Evolutionary conservation across 2,113 vertebrate species (phyloP).

Genomic region (Platysternon megacephalum): DNA sequence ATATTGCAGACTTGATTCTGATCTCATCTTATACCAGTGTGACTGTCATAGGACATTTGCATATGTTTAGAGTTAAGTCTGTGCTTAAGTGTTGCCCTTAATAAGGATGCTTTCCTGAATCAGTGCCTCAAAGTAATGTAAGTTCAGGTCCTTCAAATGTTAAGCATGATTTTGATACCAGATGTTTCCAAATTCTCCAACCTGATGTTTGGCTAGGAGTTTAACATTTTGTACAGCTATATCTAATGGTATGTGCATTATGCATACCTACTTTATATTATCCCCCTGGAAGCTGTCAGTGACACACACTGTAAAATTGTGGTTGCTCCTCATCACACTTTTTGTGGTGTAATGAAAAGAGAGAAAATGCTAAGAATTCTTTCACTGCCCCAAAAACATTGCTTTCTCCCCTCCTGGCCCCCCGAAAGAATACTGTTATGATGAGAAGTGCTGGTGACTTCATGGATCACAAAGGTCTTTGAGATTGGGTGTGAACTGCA

Average conservation of each 20-base stretch:
- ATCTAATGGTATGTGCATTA: slow-evolving; percentile 61
- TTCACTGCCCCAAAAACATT: slow-evolving; percentile 36
- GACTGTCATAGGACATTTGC: slow-evolving; percentile 8
- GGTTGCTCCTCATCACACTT: slow-evolving; percentile 52
- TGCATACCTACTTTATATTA: slow-evolving; percentile 61
- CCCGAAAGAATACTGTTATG: slow-evolving; percentile 16
- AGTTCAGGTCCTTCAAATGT: slow-evolving; percentile 32
- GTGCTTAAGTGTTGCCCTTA: not conserved
- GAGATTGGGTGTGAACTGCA: not conserved
- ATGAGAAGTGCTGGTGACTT: not conserved
- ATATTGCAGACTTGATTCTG: not conserved
- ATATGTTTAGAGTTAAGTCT: slow-evolving; percentile 33
- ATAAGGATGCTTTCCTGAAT: slow-evolving; percentile 11
- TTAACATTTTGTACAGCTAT: slow-evolving; percentile 34
- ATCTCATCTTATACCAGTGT: slow-evolving; percentile 18
- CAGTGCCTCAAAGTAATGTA: not conserved
- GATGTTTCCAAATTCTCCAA: slow-evolving; percentile 20
- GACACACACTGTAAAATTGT: slow-evolving; percentile 67
- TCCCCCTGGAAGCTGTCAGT: slow-evolving; percentile 68
- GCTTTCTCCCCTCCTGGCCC: not conserved
- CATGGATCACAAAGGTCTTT: not conserved
- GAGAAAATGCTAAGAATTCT: slow-evolving; percentile 59
- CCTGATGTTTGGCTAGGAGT: slow-evolving; percentile 45
- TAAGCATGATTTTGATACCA: slow-evolving; percentile 15
- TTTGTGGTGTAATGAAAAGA: slow-evolving; percentile 52